Base-by-base conservation (phyloP, 1,140 invertebrate genomes). In the Stenopsyche tienmushanensis region DNA sequence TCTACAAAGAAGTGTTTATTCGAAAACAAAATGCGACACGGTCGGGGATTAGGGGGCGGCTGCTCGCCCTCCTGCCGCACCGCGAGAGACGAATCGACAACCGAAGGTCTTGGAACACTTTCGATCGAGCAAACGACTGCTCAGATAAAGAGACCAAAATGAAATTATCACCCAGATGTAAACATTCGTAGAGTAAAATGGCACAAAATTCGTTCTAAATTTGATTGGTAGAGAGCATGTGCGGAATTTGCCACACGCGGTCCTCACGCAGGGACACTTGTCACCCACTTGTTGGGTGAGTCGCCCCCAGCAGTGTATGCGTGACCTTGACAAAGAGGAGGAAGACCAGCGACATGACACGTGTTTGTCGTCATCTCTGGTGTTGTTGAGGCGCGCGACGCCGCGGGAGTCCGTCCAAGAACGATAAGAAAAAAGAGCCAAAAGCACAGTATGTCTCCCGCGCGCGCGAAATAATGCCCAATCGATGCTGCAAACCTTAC, bases 271-370 rank as follows among this genome's bases (percentile, higher is more conserved):
- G 26, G 39, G 13, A 54, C 52, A 57, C 54, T 57, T 57, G 54
- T 57, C 24, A 10, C 15, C 54, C 54, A 57, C 34, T 57, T 57
- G 54, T 18, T 26, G 2, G n/a, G 21, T 57, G 15, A 42, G 24
- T 41, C 17, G 54, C 54, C 54, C 54, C 54, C 54, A 57, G 54
- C 54, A 15, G 54, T 39, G 54, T 13, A 13, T n/a, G 20, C 54
- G 26, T 57, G 54, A 57, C 54, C 54, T 42, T 57, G 29, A 41
- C 29, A 34, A 13, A 34, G 29, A 34, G 29, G 29, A 34, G 29
- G 23, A 53, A 20, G 50, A 9, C 49, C 20, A 21, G n/a, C 49
- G 20, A 2, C 49, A 23, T 13, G 15, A 18, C 47, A 18, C 21
- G 47, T 49, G 15, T 49, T 42, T 49, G 17, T 49, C 18, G 1